These are phyloP conservation scores for Tragelaphus strepsiceros DNA, from an alignment of 2,113 vertebrate species.

Conservation along the genomic window DNA sequence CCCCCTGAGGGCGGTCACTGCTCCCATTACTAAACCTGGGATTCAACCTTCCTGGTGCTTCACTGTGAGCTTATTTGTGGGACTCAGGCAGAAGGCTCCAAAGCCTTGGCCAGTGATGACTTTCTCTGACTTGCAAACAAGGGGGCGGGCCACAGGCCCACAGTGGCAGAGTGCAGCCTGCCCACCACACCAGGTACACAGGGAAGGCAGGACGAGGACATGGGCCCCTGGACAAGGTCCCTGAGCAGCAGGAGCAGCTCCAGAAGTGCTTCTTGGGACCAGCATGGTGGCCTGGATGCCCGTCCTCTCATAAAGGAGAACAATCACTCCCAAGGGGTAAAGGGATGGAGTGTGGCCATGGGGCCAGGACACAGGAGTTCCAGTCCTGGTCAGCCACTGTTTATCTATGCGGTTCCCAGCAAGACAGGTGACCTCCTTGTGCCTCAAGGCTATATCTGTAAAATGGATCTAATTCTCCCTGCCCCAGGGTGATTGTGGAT, in stretches of 20 bases:
- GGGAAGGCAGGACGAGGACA: neutral
- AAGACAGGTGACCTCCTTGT: neutral
- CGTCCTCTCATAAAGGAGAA: neutral
- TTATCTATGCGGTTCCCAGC: neutral
- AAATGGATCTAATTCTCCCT: neutral
- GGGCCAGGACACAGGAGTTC: neutral
- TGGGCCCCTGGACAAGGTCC: neutral
- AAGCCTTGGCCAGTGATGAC: neutral
- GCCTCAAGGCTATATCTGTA: neutral
- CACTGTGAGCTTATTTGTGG: rapidly evolving
- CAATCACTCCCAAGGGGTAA: neutral
- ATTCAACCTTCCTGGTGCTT: neutral
- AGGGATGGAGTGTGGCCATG: neutral
- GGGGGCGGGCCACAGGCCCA: neutral
- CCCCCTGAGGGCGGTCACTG: neutral
- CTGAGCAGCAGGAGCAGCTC: neutral
- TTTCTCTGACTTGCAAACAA: neutral
- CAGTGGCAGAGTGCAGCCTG: neutral
- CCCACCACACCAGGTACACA: neutral
- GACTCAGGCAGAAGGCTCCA: neutral
- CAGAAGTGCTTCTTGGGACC: neutral
- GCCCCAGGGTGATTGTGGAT: neutral
- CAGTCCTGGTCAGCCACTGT: rapidly evolving
- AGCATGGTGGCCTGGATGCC: neutral
- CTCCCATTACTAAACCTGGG: neutral